Evolutionary conservation across 2,888 invertebrate genomes (phyloP).

Genomic region (Spilarctia lutea): DNA sequence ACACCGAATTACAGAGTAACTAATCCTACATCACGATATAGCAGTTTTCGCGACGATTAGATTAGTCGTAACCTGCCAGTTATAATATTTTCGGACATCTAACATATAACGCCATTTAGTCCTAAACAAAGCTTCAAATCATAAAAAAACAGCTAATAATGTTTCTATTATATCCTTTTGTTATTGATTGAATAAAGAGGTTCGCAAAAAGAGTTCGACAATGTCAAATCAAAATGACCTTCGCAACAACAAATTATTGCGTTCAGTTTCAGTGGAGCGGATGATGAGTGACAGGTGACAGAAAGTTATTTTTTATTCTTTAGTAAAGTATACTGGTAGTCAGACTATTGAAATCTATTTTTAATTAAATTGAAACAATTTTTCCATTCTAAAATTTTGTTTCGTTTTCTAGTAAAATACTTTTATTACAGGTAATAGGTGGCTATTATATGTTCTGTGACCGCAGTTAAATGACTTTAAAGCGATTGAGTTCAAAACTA

Average conservation of each 20-base stretch:
- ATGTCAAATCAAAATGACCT: constrained; percentile 34
- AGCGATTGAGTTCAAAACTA: too few relatives aligned
- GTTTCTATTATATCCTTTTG: neutral
- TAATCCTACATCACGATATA: too few relatives aligned
- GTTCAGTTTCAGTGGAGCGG: constrained; percentile 41
- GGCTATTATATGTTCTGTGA: too few relatives aligned
- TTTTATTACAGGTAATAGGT: too few relatives aligned
- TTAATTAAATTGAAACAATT: neutral
- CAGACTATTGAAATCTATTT: neutral
- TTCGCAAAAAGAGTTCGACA: neutral
- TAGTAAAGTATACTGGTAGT: neutral
- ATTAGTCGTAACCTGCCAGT: too few relatives aligned
- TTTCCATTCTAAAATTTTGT: neutral
- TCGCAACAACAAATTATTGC: constrained; percentile 30
- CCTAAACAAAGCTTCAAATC: too few relatives aligned
- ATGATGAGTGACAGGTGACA: constrained; percentile 41
- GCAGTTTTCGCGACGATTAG: too few relatives aligned
- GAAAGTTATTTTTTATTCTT: constrained; percentile 27
- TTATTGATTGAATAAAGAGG: neutral
- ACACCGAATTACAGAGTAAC: too few relatives aligned
- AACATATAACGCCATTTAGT: too few relatives aligned
- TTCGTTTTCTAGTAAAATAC: too few relatives aligned
- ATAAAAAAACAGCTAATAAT: neutral
- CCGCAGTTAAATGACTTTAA: too few relatives aligned
- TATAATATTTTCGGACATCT: too few relatives aligned